These are phyloP conservation scores for Drosophila santomea DNA, from an alignment of 1,140 invertebrate genomes.

Conservation along the genomic window DNA sequence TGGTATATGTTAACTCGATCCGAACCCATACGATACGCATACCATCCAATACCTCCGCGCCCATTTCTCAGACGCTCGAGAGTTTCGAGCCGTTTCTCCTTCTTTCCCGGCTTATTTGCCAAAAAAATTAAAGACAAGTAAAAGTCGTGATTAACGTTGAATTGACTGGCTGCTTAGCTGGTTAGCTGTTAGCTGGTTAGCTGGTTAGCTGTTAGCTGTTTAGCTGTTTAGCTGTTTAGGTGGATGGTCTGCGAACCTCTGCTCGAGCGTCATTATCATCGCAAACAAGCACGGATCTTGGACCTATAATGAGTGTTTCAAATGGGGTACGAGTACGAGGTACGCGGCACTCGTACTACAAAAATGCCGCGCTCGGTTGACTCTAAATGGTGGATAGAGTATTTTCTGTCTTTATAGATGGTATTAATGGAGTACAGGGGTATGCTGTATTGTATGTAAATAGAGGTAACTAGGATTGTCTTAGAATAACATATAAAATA, in stretches of 20 bases:
- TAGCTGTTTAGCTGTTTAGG: neutral
- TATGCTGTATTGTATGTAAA: neutral
- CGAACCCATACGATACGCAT: neutral
- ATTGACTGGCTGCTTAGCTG: slow-evolving; percentile 48
- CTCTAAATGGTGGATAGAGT: slow-evolving; percentile 78
- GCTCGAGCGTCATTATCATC: slow-evolving; percentile 73
- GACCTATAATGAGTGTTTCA: slow-evolving; percentile 51
- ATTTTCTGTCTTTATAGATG: slow-evolving; percentile 20
- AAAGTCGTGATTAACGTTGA: slow-evolving; percentile 83
- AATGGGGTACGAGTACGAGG: slow-evolving; percentile 29
- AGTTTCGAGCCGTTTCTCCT: slow-evolving; percentile 45
- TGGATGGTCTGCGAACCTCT: slow-evolving; percentile 1
- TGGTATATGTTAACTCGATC: slow-evolving; percentile 58
- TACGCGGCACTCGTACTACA: slow-evolving; percentile 65
- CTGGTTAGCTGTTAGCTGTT: slow-evolving; percentile 11
- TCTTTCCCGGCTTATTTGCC: slow-evolving; percentile 67
- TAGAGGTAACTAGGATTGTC: neutral
- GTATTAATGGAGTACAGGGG: neutral
- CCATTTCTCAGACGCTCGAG: slow-evolving; percentile 57
- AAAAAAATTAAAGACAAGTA: slow-evolving; percentile 84
- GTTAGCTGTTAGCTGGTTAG: slow-evolving; percentile 26
- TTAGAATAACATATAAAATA: too few species aligned
- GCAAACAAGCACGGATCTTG: slow-evolving; percentile 61
- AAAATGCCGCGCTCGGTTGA: slow-evolving; percentile 82
- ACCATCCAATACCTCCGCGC: slow-evolving; percentile 57